Evolutionary conservation across 2,113 vertebrate species (phyloP).

Genomic region (Mystacornis crossleyi): DNA sequence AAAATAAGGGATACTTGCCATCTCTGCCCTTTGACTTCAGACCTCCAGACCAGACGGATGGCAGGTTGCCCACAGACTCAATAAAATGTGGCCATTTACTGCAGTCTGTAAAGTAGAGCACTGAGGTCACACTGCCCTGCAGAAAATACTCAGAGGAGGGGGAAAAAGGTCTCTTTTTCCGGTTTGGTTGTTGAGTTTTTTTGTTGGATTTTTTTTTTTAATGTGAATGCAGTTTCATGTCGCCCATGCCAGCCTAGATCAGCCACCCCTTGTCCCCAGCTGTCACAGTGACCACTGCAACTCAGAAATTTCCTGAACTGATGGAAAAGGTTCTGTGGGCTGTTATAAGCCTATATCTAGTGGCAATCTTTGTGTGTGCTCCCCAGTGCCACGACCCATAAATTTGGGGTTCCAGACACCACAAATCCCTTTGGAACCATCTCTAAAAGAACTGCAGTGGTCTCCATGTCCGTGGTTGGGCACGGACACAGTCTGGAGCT

Average conservation of each 20-base stretch:
- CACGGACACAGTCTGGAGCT: accelerated
- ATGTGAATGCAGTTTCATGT: not conserved
- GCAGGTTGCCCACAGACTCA: slow-evolving; percentile 8
- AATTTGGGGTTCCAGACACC: not conserved
- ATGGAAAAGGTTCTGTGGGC: not conserved
- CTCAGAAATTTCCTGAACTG: not conserved
- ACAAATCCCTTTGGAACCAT: not conserved
- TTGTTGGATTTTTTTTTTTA: not conserved
- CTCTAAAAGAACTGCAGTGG: not conserved
- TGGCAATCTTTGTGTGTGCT: not conserved
- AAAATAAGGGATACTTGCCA: slow-evolving; percentile 36
- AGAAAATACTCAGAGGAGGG: not conserved
- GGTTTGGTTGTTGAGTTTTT: not conserved
- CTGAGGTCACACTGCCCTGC: not conserved
- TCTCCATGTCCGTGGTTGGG: too few relatives aligned
- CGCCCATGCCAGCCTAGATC: not conserved
- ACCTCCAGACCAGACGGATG: slow-evolving; percentile 6
- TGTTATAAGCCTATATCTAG: not conserved
- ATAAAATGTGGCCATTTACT: slow-evolving; percentile 46
- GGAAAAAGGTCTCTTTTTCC: not conserved
- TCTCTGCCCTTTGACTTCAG: slow-evolving; percentile 27
- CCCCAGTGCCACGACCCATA: not conserved
- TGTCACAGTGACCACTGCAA: not conserved
- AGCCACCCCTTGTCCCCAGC: not conserved
- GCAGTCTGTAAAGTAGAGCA: not conserved